Conservation (phyloP, 1,140 invertebrate species). For the Lerema accius region DNA sequence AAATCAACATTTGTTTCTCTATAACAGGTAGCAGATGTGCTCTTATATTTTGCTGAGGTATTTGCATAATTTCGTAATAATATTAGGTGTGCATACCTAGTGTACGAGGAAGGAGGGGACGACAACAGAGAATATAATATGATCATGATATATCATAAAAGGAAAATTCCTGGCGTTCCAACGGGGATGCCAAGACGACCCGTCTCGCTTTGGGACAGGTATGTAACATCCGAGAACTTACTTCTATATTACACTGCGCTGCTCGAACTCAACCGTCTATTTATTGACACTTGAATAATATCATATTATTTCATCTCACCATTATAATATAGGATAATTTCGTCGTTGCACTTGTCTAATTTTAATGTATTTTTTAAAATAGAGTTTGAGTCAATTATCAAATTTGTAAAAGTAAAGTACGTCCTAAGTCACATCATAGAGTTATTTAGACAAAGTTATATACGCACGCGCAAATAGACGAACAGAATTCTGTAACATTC, state of each 20-base stretch:
- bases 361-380: too few species aligned
- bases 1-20: constrained; percentile 17
- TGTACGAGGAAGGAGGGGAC: neutral
- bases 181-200: constrained; percentile 5
- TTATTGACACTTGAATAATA: neutral
- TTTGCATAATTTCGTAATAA: neutral
- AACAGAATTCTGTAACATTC: too few species aligned
- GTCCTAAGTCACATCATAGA: too few species aligned
- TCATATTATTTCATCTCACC: neutral
- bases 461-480: too few species aligned
- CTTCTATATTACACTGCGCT: neutral
- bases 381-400: too few species aligned
- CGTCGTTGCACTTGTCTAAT: too few species aligned
- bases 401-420: too few species aligned
- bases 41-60: neutral
- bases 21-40: neutral
- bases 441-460: too few species aligned
- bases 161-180: constrained; percentile 17
- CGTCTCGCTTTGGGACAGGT: constrained; percentile 3
- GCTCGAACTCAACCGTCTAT: neutral
- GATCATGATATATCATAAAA: constrained; percentile 23
- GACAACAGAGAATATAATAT: constrained; percentile 18
- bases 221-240: constrained; percentile 5
- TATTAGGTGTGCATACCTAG: neutral
- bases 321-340: too few species aligned